A percentile compares a stretch with the other conserved stretches of the same genome.
Conservation (phyloP, 2,888 invertebrate species). For the Polyploca ridens region DNA sequence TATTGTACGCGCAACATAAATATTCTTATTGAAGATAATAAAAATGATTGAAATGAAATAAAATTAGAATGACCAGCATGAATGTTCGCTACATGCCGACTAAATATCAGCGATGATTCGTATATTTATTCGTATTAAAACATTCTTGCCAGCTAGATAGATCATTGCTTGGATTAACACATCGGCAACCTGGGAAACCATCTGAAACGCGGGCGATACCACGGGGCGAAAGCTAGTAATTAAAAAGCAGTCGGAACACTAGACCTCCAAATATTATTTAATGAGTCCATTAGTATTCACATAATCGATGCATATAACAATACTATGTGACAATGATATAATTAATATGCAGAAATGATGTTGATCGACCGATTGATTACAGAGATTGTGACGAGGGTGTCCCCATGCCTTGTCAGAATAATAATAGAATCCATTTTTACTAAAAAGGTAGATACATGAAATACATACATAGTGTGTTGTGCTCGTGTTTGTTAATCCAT, state of each 20-base stretch:
- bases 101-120: no score
- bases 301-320: background rate
- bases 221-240: no score
- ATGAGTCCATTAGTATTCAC: background rate
- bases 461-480: background rate
- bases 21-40: no score
- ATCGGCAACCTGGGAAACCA: background rate
- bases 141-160: no score
- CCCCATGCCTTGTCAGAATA: background rate
- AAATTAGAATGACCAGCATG: no score
- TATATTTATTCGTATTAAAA: no score
- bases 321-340: background rate
- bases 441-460: background rate
- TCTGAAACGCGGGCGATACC: background rate
- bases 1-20: background rate
- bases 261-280: background rate
- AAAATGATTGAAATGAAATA: no score
- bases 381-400: background rate
- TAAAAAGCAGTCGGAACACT: background rate
- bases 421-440: background rate
- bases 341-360: background rate
- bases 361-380: slow-evolving; percentile 5
- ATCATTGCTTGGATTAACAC: no score
- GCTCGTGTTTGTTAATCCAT: background rate
- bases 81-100: no score